Evolutionary conservation across 2,888 invertebrate species (phyloP).

Genomic region (Cephonodes hylas): DNA sequence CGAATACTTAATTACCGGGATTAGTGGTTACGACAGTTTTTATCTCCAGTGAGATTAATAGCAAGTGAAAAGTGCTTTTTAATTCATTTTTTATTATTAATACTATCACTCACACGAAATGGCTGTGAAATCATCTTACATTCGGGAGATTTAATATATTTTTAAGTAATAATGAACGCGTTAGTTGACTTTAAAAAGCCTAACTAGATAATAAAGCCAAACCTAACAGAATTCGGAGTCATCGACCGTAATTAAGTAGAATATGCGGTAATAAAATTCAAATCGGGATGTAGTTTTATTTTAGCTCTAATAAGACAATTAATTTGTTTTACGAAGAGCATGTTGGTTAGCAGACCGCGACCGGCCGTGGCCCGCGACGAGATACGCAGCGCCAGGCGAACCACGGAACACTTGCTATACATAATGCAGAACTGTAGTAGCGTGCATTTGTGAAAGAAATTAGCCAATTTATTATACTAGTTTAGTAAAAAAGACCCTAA

Average conservation of each 20-base stretch:
- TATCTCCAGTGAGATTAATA: no score
- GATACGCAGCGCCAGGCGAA: slow-evolving; percentile 17
- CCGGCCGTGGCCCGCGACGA: slow-evolving; percentile 21
- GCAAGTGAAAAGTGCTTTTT: no score
- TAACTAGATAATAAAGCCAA: not conserved
- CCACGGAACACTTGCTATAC: slow-evolving; percentile 19
- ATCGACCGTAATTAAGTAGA: not conserved
- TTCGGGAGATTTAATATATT: no score
- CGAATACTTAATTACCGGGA: no score
- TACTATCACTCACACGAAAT: no score
- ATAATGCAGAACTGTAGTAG: not conserved
- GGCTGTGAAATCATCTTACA: no score
- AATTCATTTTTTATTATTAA: no score
- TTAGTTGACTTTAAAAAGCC: not conserved
- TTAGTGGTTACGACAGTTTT: no score
- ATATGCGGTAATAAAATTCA: not conserved
- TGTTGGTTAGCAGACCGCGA: slow-evolving; percentile 22
- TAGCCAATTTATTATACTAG: not conserved
- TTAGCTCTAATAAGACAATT: not conserved
- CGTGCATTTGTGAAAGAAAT: not conserved
- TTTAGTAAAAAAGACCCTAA: no score
- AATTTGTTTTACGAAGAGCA: not conserved
- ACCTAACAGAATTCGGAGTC: not conserved
- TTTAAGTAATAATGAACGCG: not conserved
- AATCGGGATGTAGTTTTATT: not conserved